Evolutionary conservation across 2,113 vertebrate species (phyloP).

Genomic region (Leptosomus discolor): DNA sequence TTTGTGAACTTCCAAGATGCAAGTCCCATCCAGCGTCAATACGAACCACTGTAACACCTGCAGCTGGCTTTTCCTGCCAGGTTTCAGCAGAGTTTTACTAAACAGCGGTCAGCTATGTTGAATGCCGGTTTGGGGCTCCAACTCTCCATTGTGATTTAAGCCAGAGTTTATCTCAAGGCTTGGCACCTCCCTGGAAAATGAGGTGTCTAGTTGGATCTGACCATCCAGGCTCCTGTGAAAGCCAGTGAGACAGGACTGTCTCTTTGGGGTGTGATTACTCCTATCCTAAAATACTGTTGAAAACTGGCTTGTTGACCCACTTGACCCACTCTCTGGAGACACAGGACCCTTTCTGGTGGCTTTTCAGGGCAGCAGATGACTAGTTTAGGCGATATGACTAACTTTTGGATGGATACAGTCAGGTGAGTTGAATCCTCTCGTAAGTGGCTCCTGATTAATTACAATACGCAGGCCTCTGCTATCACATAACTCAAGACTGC

Average conservation of each 20-base stretch:
- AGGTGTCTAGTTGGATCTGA: neutral
- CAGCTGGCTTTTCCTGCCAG: neutral
- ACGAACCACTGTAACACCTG: neutral
- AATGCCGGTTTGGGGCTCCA: neutral
- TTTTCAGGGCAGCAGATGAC: neutral
- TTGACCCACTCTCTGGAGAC: neutral
- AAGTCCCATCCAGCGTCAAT: neutral
- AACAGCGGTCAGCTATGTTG: neutral
- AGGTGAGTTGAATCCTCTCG: neutral
- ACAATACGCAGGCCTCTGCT: neutral
- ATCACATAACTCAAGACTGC: neutral
- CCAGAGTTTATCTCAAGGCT: neutral
- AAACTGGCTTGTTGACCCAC: neutral
- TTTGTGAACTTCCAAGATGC: neutral
- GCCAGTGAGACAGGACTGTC: neutral
- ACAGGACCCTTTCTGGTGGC: neutral
- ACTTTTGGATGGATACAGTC: neutral
- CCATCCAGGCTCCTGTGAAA: neutral
- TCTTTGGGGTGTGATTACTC: neutral
- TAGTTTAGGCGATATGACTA: neutral
- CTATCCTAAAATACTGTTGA: neutral
- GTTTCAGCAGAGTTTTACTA: neutral
- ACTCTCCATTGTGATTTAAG: neutral
- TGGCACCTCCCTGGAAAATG: neutral
- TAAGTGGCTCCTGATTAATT: neutral